Conservation (phyloP, 37 sponge, comb jelly and placozoan genomes). For the Aplysina aerophoba region DNA sequence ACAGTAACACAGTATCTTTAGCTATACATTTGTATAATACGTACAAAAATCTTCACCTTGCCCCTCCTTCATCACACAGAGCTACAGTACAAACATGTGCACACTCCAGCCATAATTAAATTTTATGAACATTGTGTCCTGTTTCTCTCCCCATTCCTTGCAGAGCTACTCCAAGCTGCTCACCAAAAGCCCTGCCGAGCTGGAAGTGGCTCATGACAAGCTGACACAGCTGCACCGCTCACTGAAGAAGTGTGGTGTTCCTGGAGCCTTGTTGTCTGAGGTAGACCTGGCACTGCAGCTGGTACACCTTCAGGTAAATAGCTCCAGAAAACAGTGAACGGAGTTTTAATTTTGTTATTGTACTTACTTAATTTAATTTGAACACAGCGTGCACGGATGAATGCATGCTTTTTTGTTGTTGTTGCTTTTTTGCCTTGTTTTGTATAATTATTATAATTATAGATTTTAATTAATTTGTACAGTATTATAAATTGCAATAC, state of each 20-base stretch:
- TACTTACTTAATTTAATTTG: not conserved
- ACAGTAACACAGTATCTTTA: no score
- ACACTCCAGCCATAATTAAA: no score
- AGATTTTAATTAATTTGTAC: no score
- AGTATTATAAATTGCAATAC: no score
- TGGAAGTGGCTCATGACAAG: slow-evolving; percentile 53
- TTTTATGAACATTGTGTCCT: no score
- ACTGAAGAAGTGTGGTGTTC: slow-evolving; percentile 54
- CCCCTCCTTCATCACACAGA: not conserved
- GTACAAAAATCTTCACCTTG: no score
- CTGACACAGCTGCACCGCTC: slow-evolving; percentile 24
- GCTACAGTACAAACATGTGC: not conserved
- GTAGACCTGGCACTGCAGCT: slow-evolving; percentile 49
- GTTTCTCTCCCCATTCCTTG: not conserved
- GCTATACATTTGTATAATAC: no score
- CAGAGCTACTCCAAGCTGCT: slow-evolving; percentile 49
- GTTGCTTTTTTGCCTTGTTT: no score
- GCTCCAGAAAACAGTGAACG: not conserved
- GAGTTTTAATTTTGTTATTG: no score
- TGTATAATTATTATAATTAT: no score
- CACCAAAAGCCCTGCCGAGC: not conserved
- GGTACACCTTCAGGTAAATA: slow-evolving; percentile 1
- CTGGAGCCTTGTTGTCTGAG: slow-evolving; percentile 54
- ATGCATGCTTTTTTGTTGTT: no score
- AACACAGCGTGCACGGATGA: no score